These are phyloP conservation scores for Coptodon bakossiorum DNA, from an alignment of 2,113 vertebrate genomes.

Conservation along the genomic window DNA sequence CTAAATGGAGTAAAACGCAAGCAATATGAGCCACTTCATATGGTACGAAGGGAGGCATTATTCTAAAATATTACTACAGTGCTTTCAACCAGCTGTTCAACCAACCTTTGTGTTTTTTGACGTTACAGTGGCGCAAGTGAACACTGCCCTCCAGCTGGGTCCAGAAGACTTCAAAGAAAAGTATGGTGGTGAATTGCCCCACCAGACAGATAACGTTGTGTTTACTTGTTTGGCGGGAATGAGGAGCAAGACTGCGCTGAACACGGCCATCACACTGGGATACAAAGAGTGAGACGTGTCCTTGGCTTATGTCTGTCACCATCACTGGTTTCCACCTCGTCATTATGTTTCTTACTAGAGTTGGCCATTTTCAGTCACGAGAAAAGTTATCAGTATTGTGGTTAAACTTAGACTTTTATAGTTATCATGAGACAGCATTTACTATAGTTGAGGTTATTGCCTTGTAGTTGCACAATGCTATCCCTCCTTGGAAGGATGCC, in stretches of 20 bases:
- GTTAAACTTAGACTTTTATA: neutral
- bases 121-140: slow-evolving; percentile 79
- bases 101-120: neutral
- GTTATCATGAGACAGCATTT: neutral
- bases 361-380: neutral
- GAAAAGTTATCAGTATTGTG: neutral
- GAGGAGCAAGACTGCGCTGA: slow-evolving; percentile 80
- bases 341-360: neutral
- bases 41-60: neutral
- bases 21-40: neutral
- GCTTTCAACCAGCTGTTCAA: neutral
- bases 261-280: slow-evolving; percentile 76
- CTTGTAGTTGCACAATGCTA: neutral
- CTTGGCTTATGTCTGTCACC: neutral
- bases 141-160: slow-evolving; percentile 79
- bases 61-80: neutral
- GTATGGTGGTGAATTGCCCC: slow-evolving; percentile 79
- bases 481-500: neutral
- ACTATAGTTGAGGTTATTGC: neutral
- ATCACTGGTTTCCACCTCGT: neutral
- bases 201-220: slow-evolving; percentile 75
- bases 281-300: slow-evolving; percentile 76
- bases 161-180: slow-evolving; percentile 78
- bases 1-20: neutral
- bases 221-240: slow-evolving; percentile 86